These are phyloP conservation scores for Boloria euphrosyne DNA, from an alignment of 2,888 invertebrate species.

Conservation along the genomic window DNA sequence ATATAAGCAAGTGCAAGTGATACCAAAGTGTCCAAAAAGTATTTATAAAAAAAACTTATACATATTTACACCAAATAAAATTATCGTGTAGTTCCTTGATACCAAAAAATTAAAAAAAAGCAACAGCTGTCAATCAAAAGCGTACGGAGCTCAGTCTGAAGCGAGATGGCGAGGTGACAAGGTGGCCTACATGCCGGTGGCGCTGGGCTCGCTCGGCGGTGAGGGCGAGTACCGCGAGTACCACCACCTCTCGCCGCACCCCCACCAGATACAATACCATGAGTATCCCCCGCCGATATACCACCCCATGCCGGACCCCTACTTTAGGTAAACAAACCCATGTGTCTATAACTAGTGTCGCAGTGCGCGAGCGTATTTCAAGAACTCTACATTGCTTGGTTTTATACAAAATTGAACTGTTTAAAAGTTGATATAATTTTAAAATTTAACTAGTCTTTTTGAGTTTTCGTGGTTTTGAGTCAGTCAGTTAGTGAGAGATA, in stretches of 20 bases:
- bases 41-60: constrained; percentile 25
- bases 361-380: too few species aligned
- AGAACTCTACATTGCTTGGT: too few species aligned
- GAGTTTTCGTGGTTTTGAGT: too few species aligned
- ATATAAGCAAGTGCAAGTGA: constrained; percentile 37
- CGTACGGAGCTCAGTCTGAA: constrained; percentile 3
- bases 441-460: too few species aligned
- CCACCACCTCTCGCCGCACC: constrained; percentile 75
- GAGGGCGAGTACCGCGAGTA: constrained; percentile 83
- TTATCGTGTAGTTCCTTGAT: constrained; percentile 3
- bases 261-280: constrained; percentile 70
- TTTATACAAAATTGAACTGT: too few species aligned
- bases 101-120: constrained; percentile 28
- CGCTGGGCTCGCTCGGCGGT: constrained; percentile 85
- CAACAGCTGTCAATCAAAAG: neutral
- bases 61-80: constrained; percentile 24
- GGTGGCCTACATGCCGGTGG: constrained; percentile 85
- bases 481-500: too few species aligned
- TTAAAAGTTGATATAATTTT: too few species aligned
- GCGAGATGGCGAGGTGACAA: constrained; percentile 83
- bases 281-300: constrained; percentile 83
- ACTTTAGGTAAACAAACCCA: constrained; percentile 63
- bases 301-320: constrained; percentile 72
- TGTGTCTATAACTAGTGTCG: too few species aligned
- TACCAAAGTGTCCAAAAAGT: constrained; percentile 65